Conservation (phyloP, 2,113 vertebrate species). For the Nibea coibor region DNA sequence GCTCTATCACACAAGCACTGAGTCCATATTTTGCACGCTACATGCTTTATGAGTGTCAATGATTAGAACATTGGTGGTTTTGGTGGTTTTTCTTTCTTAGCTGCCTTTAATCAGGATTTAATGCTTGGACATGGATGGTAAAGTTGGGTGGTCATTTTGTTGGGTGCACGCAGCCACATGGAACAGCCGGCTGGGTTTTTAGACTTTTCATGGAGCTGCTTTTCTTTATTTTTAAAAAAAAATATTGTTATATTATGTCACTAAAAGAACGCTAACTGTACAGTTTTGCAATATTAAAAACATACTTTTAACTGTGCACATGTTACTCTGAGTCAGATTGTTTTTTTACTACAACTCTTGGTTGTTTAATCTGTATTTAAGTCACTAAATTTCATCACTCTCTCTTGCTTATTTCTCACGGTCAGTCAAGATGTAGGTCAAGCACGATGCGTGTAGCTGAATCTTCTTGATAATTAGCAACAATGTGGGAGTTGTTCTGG, state of each 20-base stretch:
- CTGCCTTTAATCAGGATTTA: neutral
- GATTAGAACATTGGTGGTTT: neutral
- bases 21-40: neutral
- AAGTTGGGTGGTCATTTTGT: neutral
- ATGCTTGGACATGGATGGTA: neutral
- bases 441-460: neutral
- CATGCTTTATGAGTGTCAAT: neutral
- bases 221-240: neutral
- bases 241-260: neutral
- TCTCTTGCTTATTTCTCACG: neutral
- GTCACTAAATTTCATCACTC: neutral
- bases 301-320: neutral
- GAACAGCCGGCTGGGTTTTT: too few relatives aligned
- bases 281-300: neutral
- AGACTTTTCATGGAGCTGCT: neutral
- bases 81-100: neutral
- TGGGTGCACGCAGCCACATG: too few relatives aligned
- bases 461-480: neutral
- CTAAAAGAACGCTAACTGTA: neutral
- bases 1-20: too few relatives aligned
- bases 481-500: slow-evolving; percentile 7
- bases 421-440: neutral
- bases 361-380: neutral
- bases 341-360: neutral
- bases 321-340: neutral